Conservation (phyloP, 2,888 invertebrate species). For the Cryptocheilus praepositus region DNA sequence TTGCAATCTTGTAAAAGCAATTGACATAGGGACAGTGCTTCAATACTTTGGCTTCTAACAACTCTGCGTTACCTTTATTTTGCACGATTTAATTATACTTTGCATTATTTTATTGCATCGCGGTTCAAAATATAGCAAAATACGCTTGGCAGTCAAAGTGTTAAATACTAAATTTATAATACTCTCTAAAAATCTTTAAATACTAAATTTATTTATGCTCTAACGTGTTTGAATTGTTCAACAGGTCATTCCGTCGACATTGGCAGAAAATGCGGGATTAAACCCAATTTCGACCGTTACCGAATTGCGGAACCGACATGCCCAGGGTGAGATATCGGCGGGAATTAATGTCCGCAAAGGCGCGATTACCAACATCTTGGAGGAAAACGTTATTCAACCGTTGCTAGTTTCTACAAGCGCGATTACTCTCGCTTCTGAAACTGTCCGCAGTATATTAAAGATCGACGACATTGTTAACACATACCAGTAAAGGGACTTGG, state of each 20-base stretch:
- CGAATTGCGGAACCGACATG: conserved; percentile 95
- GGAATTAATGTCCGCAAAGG: conserved; percentile 99
- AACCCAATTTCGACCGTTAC: conserved; percentile 97
- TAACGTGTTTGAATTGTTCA: no score
- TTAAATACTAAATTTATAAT: no score
- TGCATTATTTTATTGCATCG: no score
- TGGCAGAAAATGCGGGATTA: conserved; percentile 94
- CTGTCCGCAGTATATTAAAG: conserved; percentile 97
- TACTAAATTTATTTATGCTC: no score
- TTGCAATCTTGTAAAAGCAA: no score
- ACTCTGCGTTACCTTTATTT: no score
- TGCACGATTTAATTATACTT: no score
- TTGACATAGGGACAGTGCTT: no score
- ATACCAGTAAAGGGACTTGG: conserved; percentile 56
- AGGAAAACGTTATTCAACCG: conserved; percentile 98
- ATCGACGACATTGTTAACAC: conserved; percentile 97
- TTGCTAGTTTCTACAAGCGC: conserved; percentile 96
- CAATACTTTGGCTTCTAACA: no score
- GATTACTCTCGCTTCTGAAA: conserved; percentile 95
- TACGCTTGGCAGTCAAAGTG: no score
- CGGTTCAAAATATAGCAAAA: no score
- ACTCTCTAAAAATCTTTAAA: no score
- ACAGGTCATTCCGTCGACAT: conserved; percentile 88
- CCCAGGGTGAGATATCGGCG: conserved; percentile 88
- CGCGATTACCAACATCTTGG: conserved; percentile 95